Base-by-base conservation (phyloP, 1,140 invertebrate genomes). In the Phortica variegata region DNA sequence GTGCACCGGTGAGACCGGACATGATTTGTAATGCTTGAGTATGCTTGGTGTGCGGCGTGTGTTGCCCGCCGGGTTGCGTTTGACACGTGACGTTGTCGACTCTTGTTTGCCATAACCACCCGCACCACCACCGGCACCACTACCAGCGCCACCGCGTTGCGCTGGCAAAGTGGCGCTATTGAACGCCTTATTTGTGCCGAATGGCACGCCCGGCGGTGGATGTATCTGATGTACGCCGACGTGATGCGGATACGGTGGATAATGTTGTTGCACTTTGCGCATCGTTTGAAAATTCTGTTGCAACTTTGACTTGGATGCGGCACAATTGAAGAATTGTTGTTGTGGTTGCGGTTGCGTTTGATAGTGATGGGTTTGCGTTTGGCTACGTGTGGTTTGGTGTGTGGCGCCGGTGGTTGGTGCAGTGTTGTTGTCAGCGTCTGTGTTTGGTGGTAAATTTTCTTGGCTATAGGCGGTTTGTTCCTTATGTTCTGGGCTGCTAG, bases 1-100 rank as follows among this genome's bases (percentile, higher is more conserved):
- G 20, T 81, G 84, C 0, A 86, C 84, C 0, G 84, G 84, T 2
- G 83, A 85, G 0, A 86, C 84, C 1, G 84, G 84, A 56, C 84
- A 81, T 5, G 83, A 85, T 57, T 86, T 86, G 50, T 86, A 84
- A 66, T 85, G 82, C 52, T 85, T 86, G 44, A 85, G 79, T 33
- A 83, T 83, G 58, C 81, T 82, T 6, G 81, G 77, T n/a, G 79
- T 77, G 33, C 79, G 79, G 3, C 70, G 52, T 40, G 58, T 65
- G n/a, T 73, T 73, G 0, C 70, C 65, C 2, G 60, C 63, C 2
- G 66, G 70, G 54, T 73, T 74, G 0, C 70, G 56, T 18, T 74
- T 73, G 12, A 34, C 55, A 3, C 56, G 43, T 1, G 58, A 15
- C 3, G 56, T 16, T 8, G 49, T 33, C n/a, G n/a, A n/a, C n/a